These are phyloP conservation scores for Neoniphon sammara DNA, from an alignment of 2,797 vertebrate genomes.

Conservation along the genomic window DNA sequence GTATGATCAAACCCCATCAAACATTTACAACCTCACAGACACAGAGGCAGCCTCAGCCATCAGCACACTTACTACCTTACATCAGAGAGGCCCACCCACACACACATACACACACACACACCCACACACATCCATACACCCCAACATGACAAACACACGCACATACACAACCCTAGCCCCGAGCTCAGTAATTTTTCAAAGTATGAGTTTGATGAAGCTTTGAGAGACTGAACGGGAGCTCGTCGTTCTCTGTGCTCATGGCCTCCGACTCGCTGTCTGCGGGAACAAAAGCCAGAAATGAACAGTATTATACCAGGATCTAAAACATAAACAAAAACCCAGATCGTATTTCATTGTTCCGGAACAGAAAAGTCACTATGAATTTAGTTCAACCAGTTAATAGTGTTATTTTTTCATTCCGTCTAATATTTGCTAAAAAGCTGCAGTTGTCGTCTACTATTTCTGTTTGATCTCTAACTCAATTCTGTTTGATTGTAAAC, in stretches of 20 bases:
- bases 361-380: no score
- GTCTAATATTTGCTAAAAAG: no score
- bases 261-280: background rate
- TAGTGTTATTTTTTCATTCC: no score
- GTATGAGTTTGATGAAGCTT: constrained; percentile 33
- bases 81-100: constrained; percentile 63
- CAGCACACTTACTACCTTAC: constrained; percentile 61
- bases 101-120: constrained; percentile 33
- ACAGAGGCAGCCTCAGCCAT: constrained; percentile 31
- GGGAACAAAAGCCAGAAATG: no score
- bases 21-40: constrained; percentile 79
- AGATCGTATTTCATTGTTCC: no score
- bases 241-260: background rate
- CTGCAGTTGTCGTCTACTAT: no score
- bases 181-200: constrained; percentile 14
- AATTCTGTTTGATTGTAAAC: no score
- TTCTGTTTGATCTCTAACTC: no score
- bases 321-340: no score
- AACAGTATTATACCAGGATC: no score
- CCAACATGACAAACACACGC: constrained; percentile 11
- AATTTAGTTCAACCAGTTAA: no score
- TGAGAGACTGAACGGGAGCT: constrained; percentile 19
- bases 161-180: constrained; percentile 15
- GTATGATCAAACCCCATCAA: constrained; percentile 80
- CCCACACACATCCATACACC: constrained; percentile 16